These are phyloP conservation scores for Apostichopus japonicus DNA, from an alignment of 35 echinoderm and acorn worm genomes.

Conservation along the genomic window DNA sequence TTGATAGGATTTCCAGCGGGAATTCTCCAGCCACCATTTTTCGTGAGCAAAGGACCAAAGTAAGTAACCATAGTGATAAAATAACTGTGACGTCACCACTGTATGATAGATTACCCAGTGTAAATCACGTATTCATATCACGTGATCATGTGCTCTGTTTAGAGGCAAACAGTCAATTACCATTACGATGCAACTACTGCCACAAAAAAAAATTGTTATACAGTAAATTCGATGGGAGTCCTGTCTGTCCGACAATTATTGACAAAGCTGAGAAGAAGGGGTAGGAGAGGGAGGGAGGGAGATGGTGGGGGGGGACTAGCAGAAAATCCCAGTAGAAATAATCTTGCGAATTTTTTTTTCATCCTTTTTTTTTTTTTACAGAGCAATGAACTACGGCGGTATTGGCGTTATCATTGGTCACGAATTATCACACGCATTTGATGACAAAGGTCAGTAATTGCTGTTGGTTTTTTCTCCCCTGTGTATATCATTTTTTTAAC, in stretches of 20 bases:
- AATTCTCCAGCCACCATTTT: slow-evolving; percentile 82
- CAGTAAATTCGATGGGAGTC: no score
- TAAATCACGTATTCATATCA: neutral
- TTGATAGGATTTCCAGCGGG: slow-evolving; percentile 73
- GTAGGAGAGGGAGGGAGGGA: no score
- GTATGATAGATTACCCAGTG: no score
- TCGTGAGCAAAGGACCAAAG: slow-evolving; percentile 62
- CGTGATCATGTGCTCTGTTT: neutral
- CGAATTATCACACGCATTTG: slow-evolving; percentile 90
- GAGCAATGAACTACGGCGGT: slow-evolving; percentile 97
- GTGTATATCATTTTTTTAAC: neutral
- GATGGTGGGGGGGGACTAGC: neutral
- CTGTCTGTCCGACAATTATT: no score
- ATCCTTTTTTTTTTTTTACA: slow-evolving; percentile 34
- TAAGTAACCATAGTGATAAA: slow-evolving; percentile 8
- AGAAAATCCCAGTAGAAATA: no score
- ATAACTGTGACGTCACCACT: no score
- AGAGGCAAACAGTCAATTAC: neutral
- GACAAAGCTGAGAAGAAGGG: no score
- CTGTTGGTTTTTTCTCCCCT: neutral
- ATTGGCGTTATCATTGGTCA: slow-evolving; percentile 98
- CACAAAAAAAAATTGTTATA: no score
- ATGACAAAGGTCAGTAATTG: slow-evolving; percentile 78
- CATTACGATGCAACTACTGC: no score
- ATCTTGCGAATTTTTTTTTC: no score